Conservation (phyloP, 2,797 vertebrate genomes). For the Dendrocincla tyrannina region DNA sequence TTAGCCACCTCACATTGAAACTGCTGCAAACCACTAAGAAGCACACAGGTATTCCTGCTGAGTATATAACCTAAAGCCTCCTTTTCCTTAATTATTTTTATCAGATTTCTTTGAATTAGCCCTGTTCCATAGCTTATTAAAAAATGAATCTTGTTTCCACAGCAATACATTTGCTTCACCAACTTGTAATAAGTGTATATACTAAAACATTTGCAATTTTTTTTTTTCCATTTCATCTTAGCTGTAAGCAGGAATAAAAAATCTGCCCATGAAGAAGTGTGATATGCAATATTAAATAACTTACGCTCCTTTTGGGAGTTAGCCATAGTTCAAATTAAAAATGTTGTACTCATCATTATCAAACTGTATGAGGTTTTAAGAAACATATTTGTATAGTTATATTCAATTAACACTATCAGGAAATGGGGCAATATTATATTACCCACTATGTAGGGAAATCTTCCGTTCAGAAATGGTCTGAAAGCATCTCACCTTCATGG, state of each 20-base stretch:
- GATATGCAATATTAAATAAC: not conserved
- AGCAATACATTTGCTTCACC: not conserved
- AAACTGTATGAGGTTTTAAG: not conserved
- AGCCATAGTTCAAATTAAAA: not conserved
- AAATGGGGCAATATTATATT: not conserved
- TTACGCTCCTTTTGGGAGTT: not conserved
- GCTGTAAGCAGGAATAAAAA: not conserved
- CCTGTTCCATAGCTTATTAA: not conserved
- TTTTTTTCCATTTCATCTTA: not conserved
- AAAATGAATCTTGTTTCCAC: not conserved
- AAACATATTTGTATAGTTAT: not conserved
- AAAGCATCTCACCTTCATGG: not conserved
- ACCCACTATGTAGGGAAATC: not conserved
- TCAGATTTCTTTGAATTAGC: slow-evolving; percentile 17
- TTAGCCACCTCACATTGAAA: not conserved
- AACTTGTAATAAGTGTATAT: not conserved
- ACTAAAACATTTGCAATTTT: not conserved
- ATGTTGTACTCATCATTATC: not conserved
- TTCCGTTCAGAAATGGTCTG: not conserved
- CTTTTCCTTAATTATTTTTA: not conserved
- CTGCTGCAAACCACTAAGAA: not conserved
- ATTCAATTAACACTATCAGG: not conserved
- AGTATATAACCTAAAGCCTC: not conserved
- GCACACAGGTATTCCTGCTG: not conserved
- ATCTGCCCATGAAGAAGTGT: not conserved